Evolutionary conservation across 2,113 vertebrate genomes (phyloP).

Genomic region (Paradoxurus hermaphroditus): DNA sequence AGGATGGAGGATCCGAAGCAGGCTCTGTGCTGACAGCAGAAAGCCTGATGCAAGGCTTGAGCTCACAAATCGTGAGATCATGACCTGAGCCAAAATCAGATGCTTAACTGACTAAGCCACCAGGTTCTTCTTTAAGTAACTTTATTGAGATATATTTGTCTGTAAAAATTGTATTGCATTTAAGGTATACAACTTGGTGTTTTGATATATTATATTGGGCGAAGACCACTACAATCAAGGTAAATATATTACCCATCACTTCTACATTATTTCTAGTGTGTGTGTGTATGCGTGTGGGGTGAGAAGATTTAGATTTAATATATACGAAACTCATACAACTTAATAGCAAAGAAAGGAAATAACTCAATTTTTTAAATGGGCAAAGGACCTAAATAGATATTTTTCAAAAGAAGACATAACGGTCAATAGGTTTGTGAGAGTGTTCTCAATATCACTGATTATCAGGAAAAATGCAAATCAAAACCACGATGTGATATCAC

Average conservation of each 20-base stretch:
- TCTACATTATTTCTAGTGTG: not conserved
- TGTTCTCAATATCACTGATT: not conserved
- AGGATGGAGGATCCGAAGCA: too few species aligned
- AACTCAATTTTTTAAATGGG: not conserved
- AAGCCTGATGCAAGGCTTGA: too few species aligned
- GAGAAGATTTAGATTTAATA: not conserved
- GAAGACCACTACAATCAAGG: not conserved
- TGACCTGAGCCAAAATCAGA: too few species aligned
- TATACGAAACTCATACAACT: not conserved
- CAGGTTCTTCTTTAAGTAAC: not conserved
- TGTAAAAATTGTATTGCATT: not conserved
- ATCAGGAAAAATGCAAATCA: not conserved
- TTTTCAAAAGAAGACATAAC: not conserved
- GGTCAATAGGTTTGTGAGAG: not conserved
- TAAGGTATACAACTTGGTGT: not conserved
- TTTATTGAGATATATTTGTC: not conserved
- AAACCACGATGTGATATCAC: not conserved
- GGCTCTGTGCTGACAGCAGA: too few species aligned
- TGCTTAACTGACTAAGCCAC: too few species aligned
- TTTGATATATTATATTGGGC: not conserved
- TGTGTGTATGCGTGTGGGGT: not conserved
- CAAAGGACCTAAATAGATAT: not conserved
- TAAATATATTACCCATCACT: not conserved
- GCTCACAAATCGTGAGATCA: too few species aligned
- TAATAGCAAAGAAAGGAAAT: not conserved